A percentile compares a stretch with the other conserved stretches of the same genome.
These are phyloP conservation scores for Marcusenius ussheri DNA, from an alignment of 2,113 vertebrate genomes.

Conservation along the genomic window DNA sequence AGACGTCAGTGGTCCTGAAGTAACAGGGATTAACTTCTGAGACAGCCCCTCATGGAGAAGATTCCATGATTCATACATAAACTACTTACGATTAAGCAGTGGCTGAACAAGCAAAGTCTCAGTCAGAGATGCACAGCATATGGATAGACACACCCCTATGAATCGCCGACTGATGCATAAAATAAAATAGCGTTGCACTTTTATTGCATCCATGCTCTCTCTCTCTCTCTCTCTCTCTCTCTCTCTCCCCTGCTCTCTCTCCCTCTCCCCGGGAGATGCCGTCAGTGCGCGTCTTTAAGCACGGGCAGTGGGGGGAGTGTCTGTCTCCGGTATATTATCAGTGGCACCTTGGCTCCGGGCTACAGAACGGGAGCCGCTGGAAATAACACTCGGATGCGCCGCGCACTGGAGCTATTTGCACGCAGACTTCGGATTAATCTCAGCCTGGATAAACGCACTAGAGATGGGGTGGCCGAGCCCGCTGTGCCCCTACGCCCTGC, in stretches of 20 bases:
- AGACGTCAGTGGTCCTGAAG: background rate
- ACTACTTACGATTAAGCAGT: background rate
- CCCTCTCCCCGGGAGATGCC: background rate
- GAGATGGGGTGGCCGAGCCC: conserved; percentile 41
- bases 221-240: background rate
- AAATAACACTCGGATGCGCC: conserved; percentile 18
- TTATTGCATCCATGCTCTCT: background rate
- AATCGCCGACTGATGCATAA: background rate
- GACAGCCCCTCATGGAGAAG: background rate
- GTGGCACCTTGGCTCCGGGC: conserved; percentile 20
- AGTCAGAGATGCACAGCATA: background rate
- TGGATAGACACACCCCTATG: background rate
- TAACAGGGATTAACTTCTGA: background rate
- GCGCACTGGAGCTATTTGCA: conserved; percentile 16
- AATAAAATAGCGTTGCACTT: background rate
- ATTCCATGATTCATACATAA: background rate
- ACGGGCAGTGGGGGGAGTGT: conserved; percentile 22
- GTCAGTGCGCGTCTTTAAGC: conserved; percentile 21
- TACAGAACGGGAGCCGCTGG: conserved; percentile 13
- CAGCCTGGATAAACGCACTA: conserved; percentile 15
- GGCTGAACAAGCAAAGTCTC: background rate
- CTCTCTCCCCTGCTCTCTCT: background rate
- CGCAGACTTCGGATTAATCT: conserved; percentile 37
- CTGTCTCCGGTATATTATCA: conserved; percentile 21
- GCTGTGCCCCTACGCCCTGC: conserved; percentile 31